These are phyloP conservation scores for Apis cerana DNA, from an alignment of 1,140 invertebrate genomes.

Conservation along the genomic window DNA sequence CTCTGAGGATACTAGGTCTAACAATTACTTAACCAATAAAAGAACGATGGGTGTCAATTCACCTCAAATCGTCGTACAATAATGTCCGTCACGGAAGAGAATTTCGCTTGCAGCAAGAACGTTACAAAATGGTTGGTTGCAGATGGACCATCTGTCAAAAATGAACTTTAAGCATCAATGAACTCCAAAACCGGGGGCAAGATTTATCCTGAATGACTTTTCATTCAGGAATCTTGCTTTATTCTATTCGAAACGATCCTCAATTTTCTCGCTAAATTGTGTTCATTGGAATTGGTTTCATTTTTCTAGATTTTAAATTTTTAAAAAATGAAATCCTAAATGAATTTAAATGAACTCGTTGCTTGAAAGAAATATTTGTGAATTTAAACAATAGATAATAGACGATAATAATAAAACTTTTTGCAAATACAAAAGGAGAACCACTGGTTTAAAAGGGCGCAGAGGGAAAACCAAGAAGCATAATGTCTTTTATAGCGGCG, in stretches of 20 bases:
- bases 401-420: neutral
- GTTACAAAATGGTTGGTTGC: constrained; percentile 72
- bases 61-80: constrained; percentile 37
- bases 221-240: constrained; percentile 61
- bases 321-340: neutral
- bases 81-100: constrained; percentile 29
- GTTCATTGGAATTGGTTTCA: neutral
- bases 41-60: constrained; percentile 69
- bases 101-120: constrained; percentile 28
- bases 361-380: too few relatives aligned
- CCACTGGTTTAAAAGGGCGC: constrained; percentile 55
- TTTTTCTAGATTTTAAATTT: neutral
- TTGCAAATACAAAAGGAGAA: constrained; percentile 48
- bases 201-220: constrained; percentile 70
- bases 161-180: constrained; percentile 77
- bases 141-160: constrained; percentile 77
- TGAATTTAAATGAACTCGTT: neutral
- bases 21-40: constrained; percentile 81
- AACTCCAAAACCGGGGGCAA: constrained; percentile 73
- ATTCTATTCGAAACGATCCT: constrained; percentile 34
- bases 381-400: neutral
- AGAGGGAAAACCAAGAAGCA: constrained; percentile 62
- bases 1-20: constrained; percentile 64
- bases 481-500: constrained; percentile 61
- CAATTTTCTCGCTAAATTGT: constrained; percentile 11